Base-by-base conservation (phyloP, 2,797 vertebrate species). In the Anabacerthia variegaticeps region DNA sequence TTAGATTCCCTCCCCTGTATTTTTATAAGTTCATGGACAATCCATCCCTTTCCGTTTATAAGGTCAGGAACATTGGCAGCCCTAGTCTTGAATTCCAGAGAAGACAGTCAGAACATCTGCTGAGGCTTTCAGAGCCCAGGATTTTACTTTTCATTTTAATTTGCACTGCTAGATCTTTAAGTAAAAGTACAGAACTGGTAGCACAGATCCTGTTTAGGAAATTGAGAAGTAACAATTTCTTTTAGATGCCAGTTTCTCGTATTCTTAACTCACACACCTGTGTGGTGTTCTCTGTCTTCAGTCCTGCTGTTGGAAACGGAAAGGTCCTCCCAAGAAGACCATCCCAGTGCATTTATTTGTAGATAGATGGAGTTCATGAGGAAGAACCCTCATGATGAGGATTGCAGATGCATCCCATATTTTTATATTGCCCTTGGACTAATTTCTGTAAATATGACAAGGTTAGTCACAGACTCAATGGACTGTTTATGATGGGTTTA, bases 81-180 rank as follows among this genome's bases (percentile, higher is more conserved):
- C 59, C 43, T 77, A 19, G 36, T 55, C 43, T 71, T 55, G 69
- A 88, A 86, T 94, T 91, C 82, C 85, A 86, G 16, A 75, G 48
- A 41, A 93, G 54, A 84, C 51, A 52, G 63, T 73, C 71, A 83
- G 58, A 82, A 79, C 39, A 56, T 93, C 69, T 76, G 52, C 49
- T 90, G 48, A 56, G 36, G 41, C 28, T 86, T 92, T 65, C 0
- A 2, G 66, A 95, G 77, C 21, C 32, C 19, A 49, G 34, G 20
- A 26, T 37, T 97, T 94, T 92, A 69, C 48, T 94, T 91, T 84
- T 75, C 9, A 15, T 89, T 92, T 85, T 73, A n/a, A 56, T 90
- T 94, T 76, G 48, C 58, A 3, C 21, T 39, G 17, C 41, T 71
- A 26, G 13, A 8, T 73, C 32, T 77, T 62, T 26, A 32, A 59